Base-by-base conservation (phyloP, 2,888 invertebrate species). In the Drosophila kambysellisi region DNA sequence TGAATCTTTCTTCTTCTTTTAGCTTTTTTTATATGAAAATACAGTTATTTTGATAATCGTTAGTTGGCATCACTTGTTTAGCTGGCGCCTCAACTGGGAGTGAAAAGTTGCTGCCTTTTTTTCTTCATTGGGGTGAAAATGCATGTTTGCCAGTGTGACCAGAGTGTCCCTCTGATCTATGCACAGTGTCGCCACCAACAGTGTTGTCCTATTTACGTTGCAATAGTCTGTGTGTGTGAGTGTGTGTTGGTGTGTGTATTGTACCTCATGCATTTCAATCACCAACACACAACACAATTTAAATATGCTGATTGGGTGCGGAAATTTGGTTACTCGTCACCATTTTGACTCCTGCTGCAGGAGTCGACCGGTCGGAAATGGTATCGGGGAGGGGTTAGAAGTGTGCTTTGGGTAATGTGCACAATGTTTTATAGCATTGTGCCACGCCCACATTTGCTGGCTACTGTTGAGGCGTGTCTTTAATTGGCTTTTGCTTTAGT, bases 241-340 rank as follows among this genome's bases (percentile, higher is more conserved):
- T 48, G 25, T 15, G 12, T 37, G 9, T 37, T 17, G 37, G 12
- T 32, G n/a, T 56, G 17, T 29, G n/a, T 33, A 70, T 73, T 70
- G 81, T 71, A 74, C 82, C 76, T 80, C 79, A 84, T 88, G 87
- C 84, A 88, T 87, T 87, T 87, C 87, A 86, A 88, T 84, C 87
- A 84, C 82, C 83, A 76, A 75, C 87, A 81, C 87, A 81, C 84
- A 85, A 88, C 79, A 88, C 84, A 88, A 88, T 88, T 88, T 88
- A 84, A 88, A 88, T 88, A 88, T 88, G 89, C 87, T 87, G 89
- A 88, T 88, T 88, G 87, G 87, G 79, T 84, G 88, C 71, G 81
- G 85, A 79, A 81, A 81, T 88, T 85, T 67, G 82, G 75, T 82
- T 81, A 69, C 73, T 68, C 79, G 65, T 71, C 77, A 75, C 65